These are phyloP conservation scores for Agriopis marginaria DNA, from an alignment of 2,888 invertebrate species.

Conservation along the genomic window DNA sequence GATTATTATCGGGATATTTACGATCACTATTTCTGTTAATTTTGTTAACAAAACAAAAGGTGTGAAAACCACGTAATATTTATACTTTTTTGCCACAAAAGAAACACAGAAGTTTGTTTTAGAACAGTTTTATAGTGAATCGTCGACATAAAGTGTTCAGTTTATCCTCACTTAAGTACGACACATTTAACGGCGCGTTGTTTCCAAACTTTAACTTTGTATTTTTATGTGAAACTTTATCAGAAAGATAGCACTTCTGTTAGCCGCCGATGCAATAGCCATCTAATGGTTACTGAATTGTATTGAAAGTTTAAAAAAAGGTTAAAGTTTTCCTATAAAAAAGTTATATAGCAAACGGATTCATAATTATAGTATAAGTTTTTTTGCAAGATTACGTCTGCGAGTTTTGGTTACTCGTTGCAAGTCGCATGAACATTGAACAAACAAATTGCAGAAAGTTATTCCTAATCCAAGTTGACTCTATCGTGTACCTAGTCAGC, in stretches of 20 bases:
- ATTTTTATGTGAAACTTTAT: constrained; percentile 38
- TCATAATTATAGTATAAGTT: not conserved
- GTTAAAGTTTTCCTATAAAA: no score
- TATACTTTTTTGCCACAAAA: not conserved
- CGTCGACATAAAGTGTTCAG: constrained; percentile 4
- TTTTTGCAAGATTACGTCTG: not conserved
- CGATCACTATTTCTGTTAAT: no score
- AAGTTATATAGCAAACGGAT: no score
- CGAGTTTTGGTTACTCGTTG: no score
- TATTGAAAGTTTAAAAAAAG: not conserved
- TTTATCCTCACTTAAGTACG: constrained; percentile 11
- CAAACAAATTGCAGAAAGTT: no score
- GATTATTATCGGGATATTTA: no score
- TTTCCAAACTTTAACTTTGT: constrained; percentile 30
- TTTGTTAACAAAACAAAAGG: no score
- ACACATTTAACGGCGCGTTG: constrained; percentile 19
- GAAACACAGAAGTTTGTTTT: constrained; percentile 3
- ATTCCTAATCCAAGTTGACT: no score
- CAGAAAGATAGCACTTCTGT: constrained; percentile 24
- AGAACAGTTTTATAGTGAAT: constrained; percentile 4
- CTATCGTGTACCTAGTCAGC: no score
- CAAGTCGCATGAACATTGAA: no score
- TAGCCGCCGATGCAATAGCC: not conserved
- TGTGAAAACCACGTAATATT: not conserved
- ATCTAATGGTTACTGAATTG: constrained; percentile 11